These are phyloP conservation scores for Helicoverpa armigera DNA, from an alignment of 1,140 invertebrate species.

Conservation along the genomic window DNA sequence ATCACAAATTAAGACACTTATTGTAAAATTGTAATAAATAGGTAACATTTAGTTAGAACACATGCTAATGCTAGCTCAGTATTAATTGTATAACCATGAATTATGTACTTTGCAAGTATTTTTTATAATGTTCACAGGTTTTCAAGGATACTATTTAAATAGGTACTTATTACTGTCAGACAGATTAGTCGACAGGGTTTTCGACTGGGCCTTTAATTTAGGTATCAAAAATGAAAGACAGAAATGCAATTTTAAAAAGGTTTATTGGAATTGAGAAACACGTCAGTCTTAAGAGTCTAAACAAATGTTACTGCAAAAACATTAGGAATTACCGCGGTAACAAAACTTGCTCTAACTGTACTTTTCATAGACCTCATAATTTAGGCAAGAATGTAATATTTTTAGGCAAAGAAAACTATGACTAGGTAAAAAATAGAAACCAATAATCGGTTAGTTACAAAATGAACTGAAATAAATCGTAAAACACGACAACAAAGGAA, in stretches of 20 bases:
- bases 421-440: slow-evolving; percentile 20
- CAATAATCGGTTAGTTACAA: background rate
- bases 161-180: no score
- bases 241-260: slow-evolving; percentile 16
- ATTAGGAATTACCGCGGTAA: slow-evolving; percentile 3
- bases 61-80: no score
- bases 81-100: no score
- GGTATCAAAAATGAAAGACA: slow-evolving; percentile 1
- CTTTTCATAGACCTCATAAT: background rate
- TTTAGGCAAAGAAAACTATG: slow-evolving; percentile 4
- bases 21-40: no score
- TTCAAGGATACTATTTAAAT: no score
- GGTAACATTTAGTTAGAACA: no score
- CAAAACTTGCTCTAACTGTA: slow-evolving; percentile 21
- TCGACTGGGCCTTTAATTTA: background rate
- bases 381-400: no score
- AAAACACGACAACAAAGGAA: slow-evolving; percentile 43
- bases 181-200: no score
- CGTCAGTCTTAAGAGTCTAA: slow-evolving; percentile 35
- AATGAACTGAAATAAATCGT: background rate
- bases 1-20: no score
- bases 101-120: background rate
- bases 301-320: slow-evolving; percentile 10
- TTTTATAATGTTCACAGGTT: no score
- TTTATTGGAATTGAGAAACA: slow-evolving; percentile 39